Percentiles rank a stretch among this genome's conserved stretches.
phyloP scores from a whole-genome alignment of 2,888 invertebrate genomes.

The Lithophane semibrunnea region DNA sequence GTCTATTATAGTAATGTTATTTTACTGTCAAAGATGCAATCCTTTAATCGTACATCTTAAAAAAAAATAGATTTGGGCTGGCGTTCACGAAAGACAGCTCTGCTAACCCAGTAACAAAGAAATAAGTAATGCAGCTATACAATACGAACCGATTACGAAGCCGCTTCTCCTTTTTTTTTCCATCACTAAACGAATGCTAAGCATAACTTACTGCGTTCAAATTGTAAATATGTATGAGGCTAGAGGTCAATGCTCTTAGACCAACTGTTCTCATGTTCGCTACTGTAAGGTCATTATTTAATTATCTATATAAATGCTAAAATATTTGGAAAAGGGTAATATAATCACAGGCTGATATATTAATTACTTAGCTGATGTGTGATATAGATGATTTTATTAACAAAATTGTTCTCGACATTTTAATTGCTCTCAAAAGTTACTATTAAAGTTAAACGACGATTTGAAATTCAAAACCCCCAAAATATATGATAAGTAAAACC shows the following conservation, averaged over 20 bases:
- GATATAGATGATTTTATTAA: background rate
- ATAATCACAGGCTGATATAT: background rate
- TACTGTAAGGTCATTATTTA: slow-evolving; percentile 8
- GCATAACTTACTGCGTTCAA: slow-evolving; percentile 29
- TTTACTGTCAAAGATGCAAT: background rate
- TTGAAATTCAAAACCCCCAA: background rate
- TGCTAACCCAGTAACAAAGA: slow-evolving; percentile 1
- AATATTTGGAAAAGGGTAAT: background rate
- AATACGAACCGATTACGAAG: slow-evolving; percentile 1
- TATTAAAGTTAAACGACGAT: background rate
- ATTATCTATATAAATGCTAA: background rate
- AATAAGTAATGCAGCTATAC: background rate
- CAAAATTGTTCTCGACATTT: background rate
- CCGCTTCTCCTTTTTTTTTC: slow-evolving; percentile 2
- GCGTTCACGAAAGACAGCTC: background rate
- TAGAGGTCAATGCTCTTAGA: slow-evolving; percentile 40
- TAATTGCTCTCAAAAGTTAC: background rate
- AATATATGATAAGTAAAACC: background rate
- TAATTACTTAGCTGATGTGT: background rate
- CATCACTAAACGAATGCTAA: slow-evolving; percentile 9
- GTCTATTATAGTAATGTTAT: background rate
- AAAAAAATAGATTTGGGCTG: background rate
- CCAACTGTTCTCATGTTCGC: slow-evolving; percentile 20
- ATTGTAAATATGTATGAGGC: slow-evolving; percentile 46
- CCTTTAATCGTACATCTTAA: background rate